Conservation (phyloP, 2,888 invertebrate species). For the Trichopria drosophilae region DNA sequence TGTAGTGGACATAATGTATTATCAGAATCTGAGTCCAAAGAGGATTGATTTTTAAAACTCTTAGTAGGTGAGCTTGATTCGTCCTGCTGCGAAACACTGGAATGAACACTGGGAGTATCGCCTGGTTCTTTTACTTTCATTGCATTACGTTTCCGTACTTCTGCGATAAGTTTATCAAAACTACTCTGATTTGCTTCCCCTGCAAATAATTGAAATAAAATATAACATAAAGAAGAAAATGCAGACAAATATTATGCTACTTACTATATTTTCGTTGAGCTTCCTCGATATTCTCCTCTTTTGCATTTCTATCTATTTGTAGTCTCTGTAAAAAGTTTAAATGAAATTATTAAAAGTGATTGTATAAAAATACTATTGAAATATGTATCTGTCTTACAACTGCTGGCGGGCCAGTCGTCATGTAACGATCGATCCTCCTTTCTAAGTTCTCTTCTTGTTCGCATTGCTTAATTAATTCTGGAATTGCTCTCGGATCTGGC, state of each 20-base stretch:
- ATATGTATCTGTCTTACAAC: constrained; percentile 3
- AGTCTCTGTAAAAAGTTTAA: constrained; percentile 43
- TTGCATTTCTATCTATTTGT: constrained; percentile 52
- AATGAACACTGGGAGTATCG: neutral
- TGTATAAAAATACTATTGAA: constrained; percentile 6
- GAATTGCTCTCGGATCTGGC: constrained; percentile 53
- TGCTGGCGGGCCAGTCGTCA: constrained; percentile 11
- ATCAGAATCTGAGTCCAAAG: constrained; percentile 41
- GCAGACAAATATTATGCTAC: constrained; percentile 32
- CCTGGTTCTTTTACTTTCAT: constrained; percentile 9
- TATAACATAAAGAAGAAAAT: neutral
- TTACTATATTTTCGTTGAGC: constrained; percentile 57
- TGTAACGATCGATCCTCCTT: constrained; percentile 40
- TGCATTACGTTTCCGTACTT: constrained; percentile 45
- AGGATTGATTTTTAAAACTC: constrained; percentile 6
- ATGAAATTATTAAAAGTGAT: neutral
- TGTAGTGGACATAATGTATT: constrained; percentile 42
- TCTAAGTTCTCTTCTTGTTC: constrained; percentile 56
- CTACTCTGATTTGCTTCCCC: constrained; percentile 52
- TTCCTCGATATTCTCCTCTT: constrained; percentile 54
- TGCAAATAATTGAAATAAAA: constrained; percentile 33
- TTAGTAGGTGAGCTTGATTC: too few species aligned
- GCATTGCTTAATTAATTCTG: constrained; percentile 55
- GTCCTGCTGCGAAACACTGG: too few species aligned
- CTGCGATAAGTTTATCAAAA: constrained; percentile 51